Base-by-base conservation (phyloP, 2,888 invertebrate species). In the Branchellion lobata region DNA sequence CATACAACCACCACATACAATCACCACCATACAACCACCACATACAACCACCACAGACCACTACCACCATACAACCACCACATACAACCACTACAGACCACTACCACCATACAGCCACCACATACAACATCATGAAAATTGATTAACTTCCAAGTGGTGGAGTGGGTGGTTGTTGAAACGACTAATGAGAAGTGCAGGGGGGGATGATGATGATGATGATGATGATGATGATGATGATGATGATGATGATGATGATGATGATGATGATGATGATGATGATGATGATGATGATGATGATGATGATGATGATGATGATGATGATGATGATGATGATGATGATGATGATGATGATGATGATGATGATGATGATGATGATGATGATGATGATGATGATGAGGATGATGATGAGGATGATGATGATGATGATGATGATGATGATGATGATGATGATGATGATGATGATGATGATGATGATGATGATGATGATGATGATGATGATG, bases 391-490 rank as follows among this genome's bases (percentile, higher is more conserved):
- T n/a, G n/a, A n/a, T n/a, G n/a, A n/a, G n/a, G n/a, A n/a, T n/a
- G n/a, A n/a, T n/a, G n/a, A n/a, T n/a, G n/a, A n/a, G n/a, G n/a
- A n/a, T n/a, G n/a, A n/a, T n/a, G n/a, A 53, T 53, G 53, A 53
- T 53, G 53, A 53, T 53, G 53, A 53, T 53, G 53, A 53, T 53
- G 53, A 53, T 53, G 53, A 53, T 53, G 53, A 53, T 53, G 53
- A 53, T 53, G 53, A 53, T 53, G 53, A 53, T 53, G 53, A 53
- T 53, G 53, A 53, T 53, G 53, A 53, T 53, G 53, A 53, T 53
- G 53, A 53, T 65, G 65, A 81, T 84, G 75, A 84, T 65, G 65
- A 65, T 65, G 65, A 65, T 65, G 65, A 65, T 65, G 65, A 65
- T 65, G 65, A 3, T 11, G 65, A 65, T 65, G 65, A 65, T 21